phyloP scores from a whole-genome alignment of 2,797 vertebrate species.

The Spheniscus humboldti region DNA sequence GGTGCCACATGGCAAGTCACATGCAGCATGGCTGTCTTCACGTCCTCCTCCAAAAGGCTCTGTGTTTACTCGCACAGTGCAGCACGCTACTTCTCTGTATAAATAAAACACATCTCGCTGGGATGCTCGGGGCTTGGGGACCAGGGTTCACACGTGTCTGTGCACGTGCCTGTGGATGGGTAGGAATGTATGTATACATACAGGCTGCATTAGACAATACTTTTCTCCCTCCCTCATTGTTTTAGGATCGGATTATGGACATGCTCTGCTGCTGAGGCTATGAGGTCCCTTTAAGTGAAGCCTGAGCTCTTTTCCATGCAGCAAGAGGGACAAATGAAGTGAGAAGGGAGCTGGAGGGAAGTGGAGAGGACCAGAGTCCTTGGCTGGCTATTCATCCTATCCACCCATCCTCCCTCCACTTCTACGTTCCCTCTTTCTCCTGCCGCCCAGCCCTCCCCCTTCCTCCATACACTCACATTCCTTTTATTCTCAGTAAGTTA shows the following conservation, averaged over 20 bases:
- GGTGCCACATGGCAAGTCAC: slow-evolving; percentile 2
- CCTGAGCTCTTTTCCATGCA: neutral
- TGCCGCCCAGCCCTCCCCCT: neutral
- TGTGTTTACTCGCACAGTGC: neutral
- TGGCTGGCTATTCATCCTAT: neutral
- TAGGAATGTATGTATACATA: rapidly evolving
- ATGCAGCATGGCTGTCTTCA: neutral
- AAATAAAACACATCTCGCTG: rapidly evolving
- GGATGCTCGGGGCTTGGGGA: neutral
- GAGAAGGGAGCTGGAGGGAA: neutral
- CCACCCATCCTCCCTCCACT: neutral
- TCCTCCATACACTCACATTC: neutral
- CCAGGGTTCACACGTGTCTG: neutral
- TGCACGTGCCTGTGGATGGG: neutral
- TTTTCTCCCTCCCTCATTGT: neutral
- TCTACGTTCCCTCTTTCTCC: neutral
- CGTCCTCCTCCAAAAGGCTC: neutral
- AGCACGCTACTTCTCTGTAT: neutral
- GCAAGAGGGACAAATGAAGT: neutral
- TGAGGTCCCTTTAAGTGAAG: neutral
- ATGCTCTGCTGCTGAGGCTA: neutral
- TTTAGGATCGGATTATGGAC: neutral
- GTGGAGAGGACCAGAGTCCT: neutral
- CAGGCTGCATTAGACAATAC: too few relatives aligned
- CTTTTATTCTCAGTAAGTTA: slow-evolving; percentile 75